A percentile compares a stretch with the other conserved stretches of the same genome.
phyloP scores from a whole-genome alignment of 2,888 invertebrate species.

The Ectropis crepuscularia region DNA sequence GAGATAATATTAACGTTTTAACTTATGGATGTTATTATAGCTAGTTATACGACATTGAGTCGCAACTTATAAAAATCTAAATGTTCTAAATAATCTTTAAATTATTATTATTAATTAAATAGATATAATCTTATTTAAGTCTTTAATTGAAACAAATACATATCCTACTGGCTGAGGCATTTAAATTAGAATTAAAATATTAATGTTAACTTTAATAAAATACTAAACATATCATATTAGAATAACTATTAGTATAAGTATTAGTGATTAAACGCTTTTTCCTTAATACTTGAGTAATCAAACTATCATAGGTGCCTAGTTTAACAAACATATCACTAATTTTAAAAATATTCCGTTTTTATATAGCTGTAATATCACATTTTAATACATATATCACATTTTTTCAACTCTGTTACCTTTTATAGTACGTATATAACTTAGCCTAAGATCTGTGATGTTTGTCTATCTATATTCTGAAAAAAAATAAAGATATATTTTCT shows the following conservation, averaged over 20 bases:
- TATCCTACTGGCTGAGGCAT: slow-evolving; percentile 84
- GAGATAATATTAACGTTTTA: slow-evolving; percentile 53
- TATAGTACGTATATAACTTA: slow-evolving; percentile 45
- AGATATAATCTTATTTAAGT: slow-evolving; percentile 60
- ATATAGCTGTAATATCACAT: slow-evolving; percentile 41
- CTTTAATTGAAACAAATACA: slow-evolving; percentile 80
- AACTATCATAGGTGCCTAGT: slow-evolving; percentile 73
- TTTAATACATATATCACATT: slow-evolving; percentile 43
- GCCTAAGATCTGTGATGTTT: slow-evolving; percentile 68
- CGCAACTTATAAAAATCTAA: slow-evolving; percentile 59
- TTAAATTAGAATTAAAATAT: slow-evolving; percentile 71
- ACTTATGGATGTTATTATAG: slow-evolving; percentile 65
- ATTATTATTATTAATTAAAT: slow-evolving; percentile 58
- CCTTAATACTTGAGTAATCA: slow-evolving; percentile 48
- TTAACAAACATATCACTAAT: slow-evolving; percentile 67
- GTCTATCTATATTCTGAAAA: slow-evolving; percentile 69
- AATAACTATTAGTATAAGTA: slow-evolving; percentile 49
- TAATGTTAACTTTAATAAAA: slow-evolving; percentile 65
- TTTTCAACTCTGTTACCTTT: slow-evolving; percentile 48
- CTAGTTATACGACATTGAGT: slow-evolving; percentile 43
- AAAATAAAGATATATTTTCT: slow-evolving; percentile 67
- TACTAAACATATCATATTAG: slow-evolving; percentile 60
- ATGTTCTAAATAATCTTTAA: slow-evolving; percentile 71
- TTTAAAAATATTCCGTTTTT: slow-evolving; percentile 45
- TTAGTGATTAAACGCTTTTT: slow-evolving; percentile 50